Base-by-base conservation (phyloP, 2,888 invertebrate species). In the Tortrix viridana region DNA sequence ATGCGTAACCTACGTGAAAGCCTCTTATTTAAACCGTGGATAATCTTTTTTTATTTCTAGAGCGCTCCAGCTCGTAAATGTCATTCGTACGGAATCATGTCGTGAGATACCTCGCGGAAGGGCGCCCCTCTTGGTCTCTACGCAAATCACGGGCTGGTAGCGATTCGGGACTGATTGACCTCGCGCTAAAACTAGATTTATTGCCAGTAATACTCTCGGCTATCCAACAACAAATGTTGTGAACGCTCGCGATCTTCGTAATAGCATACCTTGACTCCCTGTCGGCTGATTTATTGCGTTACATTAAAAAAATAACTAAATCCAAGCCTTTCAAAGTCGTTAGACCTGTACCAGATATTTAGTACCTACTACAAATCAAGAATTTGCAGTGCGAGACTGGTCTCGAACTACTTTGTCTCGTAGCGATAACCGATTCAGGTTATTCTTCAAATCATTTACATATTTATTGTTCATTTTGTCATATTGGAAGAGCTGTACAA, bases 141-240 rank as follows among this genome's bases (percentile, higher is more conserved):
- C 65, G 56, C 59, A 63, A 66, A 67, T 63, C 63, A 58, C 46
- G 56, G 60, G 68, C 69, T 81, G 80, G 81, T 82, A 81, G 82
- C 80, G 75, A 75, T 78, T 74, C 71, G 70, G 74, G 72, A 77
- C 78, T 75, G 79, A 82, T 80, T 80, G 84, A 79, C 81, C 82
- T 85, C 80, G 82, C 75, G 77, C 82, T 81, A 77, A 80, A 86
- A 82, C 82, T 77, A 86, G 84, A 87, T 86, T 85, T 86, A 88
- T 83, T 58, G 79, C 75, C 75, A 71, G 77, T 81, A 80, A 78
- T 70, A 69, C 69, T 72, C 67, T 74, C 70, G 69, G 67, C 67
- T 75, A 69, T 67, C 67, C 69, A 73, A 73, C 74, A 74, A 79
- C 77, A 74, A 77, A 80, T 74, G 74, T 71, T 75, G 70, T 74